Conservation (phyloP, 2,888 invertebrate species). For the Endotricha flammealis region DNA sequence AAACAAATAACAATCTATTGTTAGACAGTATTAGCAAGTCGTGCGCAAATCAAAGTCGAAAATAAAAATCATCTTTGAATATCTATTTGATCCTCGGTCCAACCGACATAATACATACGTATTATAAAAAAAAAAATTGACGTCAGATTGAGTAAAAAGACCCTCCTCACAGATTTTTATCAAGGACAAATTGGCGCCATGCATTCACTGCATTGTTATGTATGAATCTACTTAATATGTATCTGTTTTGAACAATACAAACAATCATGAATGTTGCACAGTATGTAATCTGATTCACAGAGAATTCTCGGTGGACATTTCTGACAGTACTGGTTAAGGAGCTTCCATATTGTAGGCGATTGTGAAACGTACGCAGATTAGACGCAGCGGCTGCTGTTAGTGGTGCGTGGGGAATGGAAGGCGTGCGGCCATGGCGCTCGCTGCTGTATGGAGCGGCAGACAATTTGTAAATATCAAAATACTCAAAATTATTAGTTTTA, state of each 20-base stretch:
- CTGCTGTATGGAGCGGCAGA: too few species aligned
- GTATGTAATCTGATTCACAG: background rate
- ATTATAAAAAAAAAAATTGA: background rate
- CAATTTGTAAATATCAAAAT: too few species aligned
- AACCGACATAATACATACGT: background rate
- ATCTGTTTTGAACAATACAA: background rate
- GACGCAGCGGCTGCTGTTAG: background rate
- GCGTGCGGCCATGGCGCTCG: too few species aligned
- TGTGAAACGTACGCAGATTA: too few species aligned
- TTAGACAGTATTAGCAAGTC: background rate
- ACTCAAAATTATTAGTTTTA: too few species aligned
- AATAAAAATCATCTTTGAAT: background rate
- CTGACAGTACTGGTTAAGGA: background rate
- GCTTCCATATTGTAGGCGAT: background rate
- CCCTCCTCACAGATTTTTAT: conserved; percentile 2
- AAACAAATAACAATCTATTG: too few species aligned
- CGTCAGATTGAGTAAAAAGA: background rate
- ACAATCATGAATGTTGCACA: background rate
- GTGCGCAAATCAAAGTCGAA: background rate
- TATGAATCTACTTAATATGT: background rate
- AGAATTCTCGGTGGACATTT: background rate
- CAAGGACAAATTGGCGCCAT: conserved; percentile 1
- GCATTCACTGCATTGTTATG: background rate
- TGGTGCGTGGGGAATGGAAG: too few species aligned
- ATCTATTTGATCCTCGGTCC: background rate